Percentiles rank a stretch among this genome's conserved stretches.
These are phyloP conservation scores for Potorous gilbertii DNA, from an alignment of 2,797 vertebrate genomes.

Conservation along the genomic window DNA sequence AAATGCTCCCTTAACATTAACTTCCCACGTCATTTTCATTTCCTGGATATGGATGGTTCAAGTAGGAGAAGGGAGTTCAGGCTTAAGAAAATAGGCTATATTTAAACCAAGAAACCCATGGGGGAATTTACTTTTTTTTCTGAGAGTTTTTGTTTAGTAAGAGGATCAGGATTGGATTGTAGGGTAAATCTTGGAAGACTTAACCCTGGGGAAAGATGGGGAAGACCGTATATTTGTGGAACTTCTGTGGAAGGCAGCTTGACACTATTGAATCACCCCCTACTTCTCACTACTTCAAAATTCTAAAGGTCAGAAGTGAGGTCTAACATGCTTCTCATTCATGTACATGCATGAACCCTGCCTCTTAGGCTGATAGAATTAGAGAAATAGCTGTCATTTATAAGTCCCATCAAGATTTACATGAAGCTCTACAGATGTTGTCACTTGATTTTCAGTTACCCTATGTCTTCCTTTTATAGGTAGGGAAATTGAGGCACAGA, in stretches of 20 bases:
- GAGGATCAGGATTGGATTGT: background rate
- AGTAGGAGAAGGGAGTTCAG: background rate
- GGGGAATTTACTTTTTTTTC: background rate
- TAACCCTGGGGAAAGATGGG: background rate
- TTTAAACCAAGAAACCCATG: background rate
- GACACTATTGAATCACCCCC: background rate
- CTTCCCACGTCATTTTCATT: background rate
- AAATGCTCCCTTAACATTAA: background rate
- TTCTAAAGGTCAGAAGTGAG: background rate
- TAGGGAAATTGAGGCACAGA: background rate
- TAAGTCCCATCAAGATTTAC: background rate
- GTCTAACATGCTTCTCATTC: background rate
- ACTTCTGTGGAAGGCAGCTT: background rate
- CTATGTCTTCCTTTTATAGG: background rate
- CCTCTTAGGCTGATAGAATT: background rate
- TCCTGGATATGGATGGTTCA: slow-evolving; percentile 2
- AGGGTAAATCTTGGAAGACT: background rate
- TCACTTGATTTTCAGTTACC: slow-evolving; percentile 6
- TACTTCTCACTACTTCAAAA: background rate
- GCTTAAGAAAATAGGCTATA: background rate
- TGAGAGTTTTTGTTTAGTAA: background rate
- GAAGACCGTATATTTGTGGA: background rate
- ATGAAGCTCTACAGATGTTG: background rate
- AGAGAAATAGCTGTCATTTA: background rate
- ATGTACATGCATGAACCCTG: background rate